Percentiles rank a stretch among this genome's conserved stretches.
Conservation (phyloP, 2,888 invertebrate species). For the Metalampra italica region DNA sequence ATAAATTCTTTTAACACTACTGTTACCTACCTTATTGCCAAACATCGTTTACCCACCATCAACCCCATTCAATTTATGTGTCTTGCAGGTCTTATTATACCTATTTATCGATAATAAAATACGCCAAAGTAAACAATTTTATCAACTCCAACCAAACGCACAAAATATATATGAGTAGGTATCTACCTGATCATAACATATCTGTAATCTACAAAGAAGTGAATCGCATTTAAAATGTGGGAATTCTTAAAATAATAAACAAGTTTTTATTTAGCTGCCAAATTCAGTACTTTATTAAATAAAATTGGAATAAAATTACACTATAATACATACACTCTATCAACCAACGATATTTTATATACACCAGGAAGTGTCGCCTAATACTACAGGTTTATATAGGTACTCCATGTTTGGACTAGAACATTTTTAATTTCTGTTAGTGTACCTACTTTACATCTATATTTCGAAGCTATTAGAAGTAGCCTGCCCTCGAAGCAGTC, state of each 20-base stretch:
- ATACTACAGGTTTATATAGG: background rate
- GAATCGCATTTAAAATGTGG: no score
- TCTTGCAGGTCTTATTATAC: no score
- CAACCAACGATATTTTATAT: slow-evolving; percentile 12
- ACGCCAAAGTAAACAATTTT: no score
- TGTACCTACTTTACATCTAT: no score
- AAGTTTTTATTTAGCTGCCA: background rate
- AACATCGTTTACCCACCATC: background rate
- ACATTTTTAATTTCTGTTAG: background rate
- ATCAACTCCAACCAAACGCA: no score
- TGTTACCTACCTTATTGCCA: background rate
- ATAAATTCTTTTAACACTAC: slow-evolving; percentile 8
- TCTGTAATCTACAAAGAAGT: no score
- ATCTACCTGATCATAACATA: no score
- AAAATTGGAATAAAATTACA: background rate
- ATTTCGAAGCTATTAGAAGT: background rate
- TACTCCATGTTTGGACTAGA: slow-evolving; percentile 12
- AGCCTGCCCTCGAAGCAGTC: no score
- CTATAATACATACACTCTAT: background rate
- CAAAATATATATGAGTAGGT: no score
- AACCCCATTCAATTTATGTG: no score
- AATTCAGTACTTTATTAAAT: background rate
- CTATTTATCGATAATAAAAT: no score
- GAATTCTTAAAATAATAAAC: background rate
- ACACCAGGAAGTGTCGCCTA: slow-evolving; percentile 8